Base-by-base conservation (phyloP, 2,113 vertebrate genomes). In the Trinectes maculatus region DNA sequence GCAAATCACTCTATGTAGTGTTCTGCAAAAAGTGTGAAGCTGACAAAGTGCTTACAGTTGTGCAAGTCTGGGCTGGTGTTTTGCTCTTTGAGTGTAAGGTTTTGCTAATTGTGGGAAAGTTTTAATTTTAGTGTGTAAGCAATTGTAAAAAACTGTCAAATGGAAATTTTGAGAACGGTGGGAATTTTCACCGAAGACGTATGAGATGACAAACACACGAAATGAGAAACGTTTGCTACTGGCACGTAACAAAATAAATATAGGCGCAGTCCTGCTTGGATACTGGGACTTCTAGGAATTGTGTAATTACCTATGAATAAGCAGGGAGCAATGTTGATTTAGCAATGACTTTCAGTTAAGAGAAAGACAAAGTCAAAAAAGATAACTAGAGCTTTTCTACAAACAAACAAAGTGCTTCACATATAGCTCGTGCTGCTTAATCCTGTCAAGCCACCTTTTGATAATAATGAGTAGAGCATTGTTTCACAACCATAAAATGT, bases 311-410 rank as follows among this genome's bases (percentile, higher is more conserved):
- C 24, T 21, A 63, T n/a, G 46, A 63, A 40, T 67, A 70, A 79
- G 64, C 44, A 62, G 26, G 8, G 43, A 44, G 69, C 63, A 84
- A 78, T 71, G 79, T 74, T 77, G 69, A 81, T 63, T 79, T 60
- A 57, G 63, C 16, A 4, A 73, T 51, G 66, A 82, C 68, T 74
- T 47, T 18, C 34, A 56, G 68, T 79, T 81, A 78, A 85, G 53
- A 62, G 80, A 67, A 37, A 71, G 34, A 73, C 72, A 86, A 86
- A 72, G 46, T 64, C 60, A 79, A 28, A 71, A 78, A 79, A 76
- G 57, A 65, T 54, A 84, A 71, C 36, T 39, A n/a, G 36, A 78
- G 42, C 57, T 77, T 74, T 78, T 59, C 58, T 29, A 67, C 58
- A 84, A 64, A 85, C 78, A 71, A 72, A 78, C 58, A 77, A 44